Evolutionary conservation across 2,113 vertebrate species (phyloP).

Genomic region (Capricornis sumatraensis): DNA sequence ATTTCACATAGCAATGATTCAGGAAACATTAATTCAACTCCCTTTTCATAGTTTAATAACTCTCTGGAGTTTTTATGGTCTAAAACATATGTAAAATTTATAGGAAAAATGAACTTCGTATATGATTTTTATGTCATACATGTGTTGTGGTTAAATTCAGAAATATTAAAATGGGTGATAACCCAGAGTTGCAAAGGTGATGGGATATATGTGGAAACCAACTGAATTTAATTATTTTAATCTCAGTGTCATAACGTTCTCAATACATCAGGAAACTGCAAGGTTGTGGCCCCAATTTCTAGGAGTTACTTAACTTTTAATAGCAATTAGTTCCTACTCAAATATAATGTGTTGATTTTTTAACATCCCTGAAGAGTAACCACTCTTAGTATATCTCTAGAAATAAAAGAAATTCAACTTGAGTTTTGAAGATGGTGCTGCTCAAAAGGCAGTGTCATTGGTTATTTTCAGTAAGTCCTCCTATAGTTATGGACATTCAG

Average conservation of each 20-base stretch:
- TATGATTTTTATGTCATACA: not conserved
- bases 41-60: not conserved
- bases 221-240: not conserved
- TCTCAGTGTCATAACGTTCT: not conserved
- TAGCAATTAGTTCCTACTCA: not conserved
- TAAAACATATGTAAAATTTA: not conserved
- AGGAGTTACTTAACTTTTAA: not conserved
- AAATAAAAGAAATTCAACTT: not conserved
- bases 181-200: not conserved
- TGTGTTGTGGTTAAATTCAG: not conserved
- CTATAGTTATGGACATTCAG: not conserved
- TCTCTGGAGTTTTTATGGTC: not conserved
- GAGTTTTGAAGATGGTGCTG: not conserved
- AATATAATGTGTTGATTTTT: not conserved
- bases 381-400: not conserved
- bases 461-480: not conserved
- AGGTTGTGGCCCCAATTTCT: not conserved
- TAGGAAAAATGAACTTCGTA: not conserved
- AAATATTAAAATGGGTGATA: not conserved
- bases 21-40: not conserved
- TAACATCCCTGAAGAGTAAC: not conserved
- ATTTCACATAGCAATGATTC: not conserved
- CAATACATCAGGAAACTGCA: not conserved
- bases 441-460: not conserved
- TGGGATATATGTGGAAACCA: not conserved